Evolutionary conservation across 2,888 invertebrate genomes (phyloP).

Genomic region (Sympetrum striolatum): DNA sequence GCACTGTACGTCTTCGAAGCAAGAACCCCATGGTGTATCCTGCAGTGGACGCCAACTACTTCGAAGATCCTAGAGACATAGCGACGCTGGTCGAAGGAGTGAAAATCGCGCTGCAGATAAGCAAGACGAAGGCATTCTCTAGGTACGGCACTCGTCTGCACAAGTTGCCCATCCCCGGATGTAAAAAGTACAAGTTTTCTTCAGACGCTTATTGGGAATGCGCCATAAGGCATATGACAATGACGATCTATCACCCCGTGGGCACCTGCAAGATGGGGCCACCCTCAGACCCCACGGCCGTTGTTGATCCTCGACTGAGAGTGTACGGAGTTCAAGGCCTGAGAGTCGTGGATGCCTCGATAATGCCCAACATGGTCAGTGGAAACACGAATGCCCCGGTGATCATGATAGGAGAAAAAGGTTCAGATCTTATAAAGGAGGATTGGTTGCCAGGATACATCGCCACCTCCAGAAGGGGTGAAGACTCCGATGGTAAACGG

Average conservation of each 20-base stretch:
- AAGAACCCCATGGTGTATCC: constrained; percentile 88
- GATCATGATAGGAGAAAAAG: constrained; percentile 92
- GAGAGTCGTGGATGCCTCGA: constrained; percentile 84
- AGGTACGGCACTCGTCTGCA: constrained; percentile 81
- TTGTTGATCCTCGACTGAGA: constrained; percentile 79
- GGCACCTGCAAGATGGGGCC: constrained; percentile 92
- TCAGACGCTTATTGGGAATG: constrained; percentile 88
- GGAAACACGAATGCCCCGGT: constrained; percentile 91
- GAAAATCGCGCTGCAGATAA: constrained; percentile 61
- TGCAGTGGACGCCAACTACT: constrained; percentile 90
- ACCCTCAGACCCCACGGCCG: constrained; percentile 75
- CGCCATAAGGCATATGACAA: constrained; percentile 82
- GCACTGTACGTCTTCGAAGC: constrained; percentile 71
- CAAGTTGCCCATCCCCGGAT: constrained; percentile 78
- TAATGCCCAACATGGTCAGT: constrained; percentile 88
- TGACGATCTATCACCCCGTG: constrained; percentile 90
- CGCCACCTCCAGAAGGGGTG: background rate
- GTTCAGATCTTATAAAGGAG: constrained; percentile 83
- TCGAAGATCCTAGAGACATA: constrained; percentile 79
- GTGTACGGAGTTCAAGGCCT: constrained; percentile 81
- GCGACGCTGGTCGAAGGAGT: constrained; percentile 78
- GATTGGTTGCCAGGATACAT: constrained; percentile 69
- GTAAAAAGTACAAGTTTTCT: constrained; percentile 73
- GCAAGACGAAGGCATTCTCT: constrained; percentile 77
- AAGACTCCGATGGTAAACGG: background rate